Evolutionary conservation across 2,888 invertebrate genomes (phyloP).

Genomic region (Resseliella maxima): DNA sequence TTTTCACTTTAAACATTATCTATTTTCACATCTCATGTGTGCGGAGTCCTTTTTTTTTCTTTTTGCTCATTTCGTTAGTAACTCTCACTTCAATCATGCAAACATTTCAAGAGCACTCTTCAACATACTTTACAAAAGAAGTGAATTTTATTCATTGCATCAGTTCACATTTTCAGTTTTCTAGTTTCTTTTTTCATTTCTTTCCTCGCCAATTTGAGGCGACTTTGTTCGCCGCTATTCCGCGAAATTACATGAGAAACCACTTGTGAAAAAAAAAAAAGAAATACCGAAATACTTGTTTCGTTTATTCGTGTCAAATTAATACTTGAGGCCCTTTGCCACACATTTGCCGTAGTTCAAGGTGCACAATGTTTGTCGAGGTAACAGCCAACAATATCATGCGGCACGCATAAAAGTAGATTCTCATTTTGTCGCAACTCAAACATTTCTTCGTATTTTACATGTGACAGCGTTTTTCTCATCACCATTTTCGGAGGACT

Average conservation of each 20-base stretch:
- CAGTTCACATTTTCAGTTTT: background rate
- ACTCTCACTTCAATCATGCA: background rate
- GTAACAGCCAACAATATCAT: background rate
- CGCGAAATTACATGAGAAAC: background rate
- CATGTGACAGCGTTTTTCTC: background rate
- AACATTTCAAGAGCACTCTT: background rate
- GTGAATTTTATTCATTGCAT: background rate
- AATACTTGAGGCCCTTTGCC: background rate
- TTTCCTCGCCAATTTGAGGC: background rate
- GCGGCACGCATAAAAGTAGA: background rate
- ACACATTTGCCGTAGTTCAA: background rate
- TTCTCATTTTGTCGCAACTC: background rate
- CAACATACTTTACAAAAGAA: background rate
- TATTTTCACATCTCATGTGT: background rate
- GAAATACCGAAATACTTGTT: no score
- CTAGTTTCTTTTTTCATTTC: background rate
- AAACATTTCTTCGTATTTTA: background rate
- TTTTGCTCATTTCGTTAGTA: background rate
- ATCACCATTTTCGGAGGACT: background rate
- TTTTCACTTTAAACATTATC: slow-evolving; percentile 6
- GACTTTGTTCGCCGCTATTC: background rate
- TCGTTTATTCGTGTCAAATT: background rate
- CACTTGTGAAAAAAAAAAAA: background rate
- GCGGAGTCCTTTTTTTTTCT: background rate
- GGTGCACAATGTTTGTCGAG: background rate